Evolutionary conservation across 2,797 vertebrate genomes (phyloP).

Genomic region (Galagoides demidoff): DNA sequence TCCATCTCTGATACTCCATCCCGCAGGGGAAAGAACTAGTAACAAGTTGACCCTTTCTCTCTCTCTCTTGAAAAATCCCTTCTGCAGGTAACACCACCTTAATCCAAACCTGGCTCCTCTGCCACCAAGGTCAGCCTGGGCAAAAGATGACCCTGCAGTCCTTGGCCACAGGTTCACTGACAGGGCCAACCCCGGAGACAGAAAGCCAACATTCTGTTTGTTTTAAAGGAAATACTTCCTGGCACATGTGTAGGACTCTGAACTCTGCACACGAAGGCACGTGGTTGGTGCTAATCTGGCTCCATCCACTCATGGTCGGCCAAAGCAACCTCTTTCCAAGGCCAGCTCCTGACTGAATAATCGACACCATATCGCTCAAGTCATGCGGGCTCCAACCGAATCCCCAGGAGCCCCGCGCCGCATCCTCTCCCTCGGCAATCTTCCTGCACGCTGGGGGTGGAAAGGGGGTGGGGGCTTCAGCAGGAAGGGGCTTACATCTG

Average conservation of each 20-base stretch:
- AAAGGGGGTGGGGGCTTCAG: background rate
- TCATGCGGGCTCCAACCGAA: background rate
- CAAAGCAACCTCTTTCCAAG: background rate
- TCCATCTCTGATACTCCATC: background rate
- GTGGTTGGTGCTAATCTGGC: conserved; percentile 69
- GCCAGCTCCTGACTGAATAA: conserved; percentile 17
- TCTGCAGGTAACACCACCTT: background rate
- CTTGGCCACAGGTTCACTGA: conserved; percentile 10
- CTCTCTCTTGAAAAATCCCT: background rate
- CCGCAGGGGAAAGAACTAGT: background rate
- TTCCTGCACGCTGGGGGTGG: background rate
- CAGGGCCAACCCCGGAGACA: conserved; percentile 33
- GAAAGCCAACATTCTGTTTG: conserved; percentile 76
- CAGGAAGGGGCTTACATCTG: background rate
- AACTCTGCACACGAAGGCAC: conserved; percentile 72
- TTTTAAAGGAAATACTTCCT: conserved; percentile 83
- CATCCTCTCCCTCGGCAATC: background rate
- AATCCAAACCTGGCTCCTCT: background rate
- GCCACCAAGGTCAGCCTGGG: conserved; percentile 51
- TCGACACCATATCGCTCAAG: background rate
- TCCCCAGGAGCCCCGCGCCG: background rate
- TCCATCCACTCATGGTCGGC: conserved; percentile 23
- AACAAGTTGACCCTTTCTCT: background rate
- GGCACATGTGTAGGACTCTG: conserved; percentile 80
- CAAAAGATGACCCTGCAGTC: conserved; percentile 73